A percentile compares a stretch with the other conserved stretches of the same genome.
phyloP scores from a whole-genome alignment of 2,888 invertebrate genomes.

The Prosopocoilus inquinatus region DNA sequence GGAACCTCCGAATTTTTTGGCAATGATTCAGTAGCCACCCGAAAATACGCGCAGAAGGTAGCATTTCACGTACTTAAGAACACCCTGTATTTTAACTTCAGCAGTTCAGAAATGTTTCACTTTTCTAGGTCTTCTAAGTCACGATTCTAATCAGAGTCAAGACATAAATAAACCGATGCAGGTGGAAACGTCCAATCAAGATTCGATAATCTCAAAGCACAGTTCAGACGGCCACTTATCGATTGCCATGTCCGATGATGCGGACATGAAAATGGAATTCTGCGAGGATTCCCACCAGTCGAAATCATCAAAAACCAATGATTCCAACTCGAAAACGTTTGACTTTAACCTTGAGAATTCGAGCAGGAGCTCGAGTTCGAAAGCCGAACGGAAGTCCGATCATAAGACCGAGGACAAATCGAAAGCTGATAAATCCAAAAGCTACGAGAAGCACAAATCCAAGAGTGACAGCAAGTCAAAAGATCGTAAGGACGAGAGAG shows the following conservation, averaged over 20 bases:
- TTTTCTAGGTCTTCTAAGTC: constrained; percentile 52
- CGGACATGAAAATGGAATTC: constrained; percentile 47
- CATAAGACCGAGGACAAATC: constrained; percentile 24
- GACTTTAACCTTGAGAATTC: constrained; percentile 14
- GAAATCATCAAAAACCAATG: constrained; percentile 15
- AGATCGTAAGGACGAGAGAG: constrained; percentile 26
- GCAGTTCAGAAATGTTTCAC: too few species aligned
- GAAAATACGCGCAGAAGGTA: too few species aligned
- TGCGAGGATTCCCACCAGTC: constrained; percentile 36
- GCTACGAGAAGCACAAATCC: constrained; percentile 46
- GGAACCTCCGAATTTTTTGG: too few species aligned
- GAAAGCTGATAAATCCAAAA: constrained; percentile 30
- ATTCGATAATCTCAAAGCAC: constrained; percentile 62
- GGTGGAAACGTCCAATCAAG: constrained; percentile 54
- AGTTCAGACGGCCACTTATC: constrained; percentile 61
- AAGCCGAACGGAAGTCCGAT: constrained; percentile 21
- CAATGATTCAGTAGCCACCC: too few species aligned
- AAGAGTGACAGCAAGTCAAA: constrained; percentile 32
- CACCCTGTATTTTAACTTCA: too few species aligned
- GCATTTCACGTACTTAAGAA: too few species aligned
- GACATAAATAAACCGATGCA: constrained; percentile 30
- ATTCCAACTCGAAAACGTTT: constrained; percentile 13
- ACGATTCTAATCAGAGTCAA: constrained; percentile 49
- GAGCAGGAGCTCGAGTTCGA: constrained; percentile 3
- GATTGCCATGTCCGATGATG: constrained; percentile 54